These are phyloP conservation scores for Drosophila anceps DNA, from an alignment of 2,888 invertebrate species.

Conservation along the genomic window DNA sequence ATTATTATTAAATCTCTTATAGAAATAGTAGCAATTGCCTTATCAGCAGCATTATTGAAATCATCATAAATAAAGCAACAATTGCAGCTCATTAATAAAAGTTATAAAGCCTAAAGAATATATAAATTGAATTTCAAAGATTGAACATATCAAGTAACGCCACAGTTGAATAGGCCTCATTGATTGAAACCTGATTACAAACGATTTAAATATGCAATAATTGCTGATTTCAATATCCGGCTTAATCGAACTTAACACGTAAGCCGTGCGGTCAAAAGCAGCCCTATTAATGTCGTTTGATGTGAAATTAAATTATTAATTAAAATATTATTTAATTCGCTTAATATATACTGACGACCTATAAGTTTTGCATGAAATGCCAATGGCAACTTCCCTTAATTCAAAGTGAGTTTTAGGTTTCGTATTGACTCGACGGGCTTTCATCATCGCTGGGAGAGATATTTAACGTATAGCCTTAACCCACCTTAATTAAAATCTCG, in stretches of 20 bases:
- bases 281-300: constrained; percentile 1
- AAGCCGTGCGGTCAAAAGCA: not conserved
- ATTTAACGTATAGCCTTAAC: constrained; percentile 8
- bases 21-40: not conserved
- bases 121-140: not conserved
- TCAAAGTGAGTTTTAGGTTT: not conserved
- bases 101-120: not conserved
- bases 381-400: not conserved
- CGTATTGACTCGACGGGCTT: not conserved
- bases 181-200: constrained; percentile 6
- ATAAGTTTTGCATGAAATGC: not conserved
- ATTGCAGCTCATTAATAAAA: not conserved
- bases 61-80: not conserved
- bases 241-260: constrained; percentile 1
- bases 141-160: not conserved
- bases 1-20: not conserved
- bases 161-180: not conserved
- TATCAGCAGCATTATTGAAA: not conserved
- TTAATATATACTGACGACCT: not conserved
- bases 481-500: constrained; percentile 66
- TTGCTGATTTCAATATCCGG: constrained; percentile 10
- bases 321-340: constrained; percentile 1
- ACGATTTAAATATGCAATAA: constrained; percentile 11
- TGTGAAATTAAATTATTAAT: not conserved
- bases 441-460: not conserved